Percentiles rank a stretch among this genome's conserved stretches.
phyloP scores from a whole-genome alignment of 1,140 invertebrate genomes.

The Papilio helenus region DNA sequence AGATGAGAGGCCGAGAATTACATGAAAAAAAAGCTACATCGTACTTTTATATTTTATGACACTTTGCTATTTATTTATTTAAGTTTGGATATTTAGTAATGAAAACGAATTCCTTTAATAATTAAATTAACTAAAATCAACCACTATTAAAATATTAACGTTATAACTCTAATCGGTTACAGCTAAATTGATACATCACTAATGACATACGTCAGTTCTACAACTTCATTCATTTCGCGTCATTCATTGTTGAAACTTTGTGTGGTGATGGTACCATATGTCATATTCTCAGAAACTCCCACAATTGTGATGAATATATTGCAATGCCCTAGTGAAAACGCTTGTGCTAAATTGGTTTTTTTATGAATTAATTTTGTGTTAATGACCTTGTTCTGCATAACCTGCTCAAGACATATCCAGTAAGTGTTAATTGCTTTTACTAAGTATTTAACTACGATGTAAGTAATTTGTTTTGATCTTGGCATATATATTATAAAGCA shows the following conservation, averaged over 20 bases:
- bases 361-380: slow-evolving; percentile 34
- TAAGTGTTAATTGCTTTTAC: slow-evolving; percentile 7
- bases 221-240: slow-evolving; percentile 26
- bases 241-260: slow-evolving; percentile 29
- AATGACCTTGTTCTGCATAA: neutral
- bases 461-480: slow-evolving; percentile 12
- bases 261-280: slow-evolving; percentile 22
- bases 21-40: no score
- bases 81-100: no score
- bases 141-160: neutral
- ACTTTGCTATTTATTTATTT: no score
- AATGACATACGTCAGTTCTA: neutral
- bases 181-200: slow-evolving; percentile 16
- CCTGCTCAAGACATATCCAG: slow-evolving; percentile 30
- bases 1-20: no score
- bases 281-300: slow-evolving; percentile 21
- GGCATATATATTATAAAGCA: neutral
- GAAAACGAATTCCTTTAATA: no score
- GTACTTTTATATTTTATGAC: no score
- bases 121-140: no score
- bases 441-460: neutral
- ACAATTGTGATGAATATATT: slow-evolving; percentile 16
- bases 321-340: slow-evolving; percentile 26
- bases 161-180: slow-evolving; percentile 6
- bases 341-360: slow-evolving; percentile 4